These are phyloP conservation scores for Coelopa frigida DNA, from an alignment of 1,140 invertebrate species.

Conservation along the genomic window DNA sequence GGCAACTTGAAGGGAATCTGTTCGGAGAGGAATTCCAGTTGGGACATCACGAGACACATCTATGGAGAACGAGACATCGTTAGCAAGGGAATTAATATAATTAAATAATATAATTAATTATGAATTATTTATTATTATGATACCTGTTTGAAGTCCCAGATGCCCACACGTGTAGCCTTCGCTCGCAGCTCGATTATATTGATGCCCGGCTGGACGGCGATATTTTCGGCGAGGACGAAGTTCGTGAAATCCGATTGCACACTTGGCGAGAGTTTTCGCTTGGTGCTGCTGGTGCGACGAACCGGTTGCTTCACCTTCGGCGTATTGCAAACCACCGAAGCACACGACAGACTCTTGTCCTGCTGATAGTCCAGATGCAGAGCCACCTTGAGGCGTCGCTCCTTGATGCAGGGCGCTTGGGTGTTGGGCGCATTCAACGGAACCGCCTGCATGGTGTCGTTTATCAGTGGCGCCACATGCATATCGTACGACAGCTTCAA, in stretches of 20 bases:
- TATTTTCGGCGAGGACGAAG: constrained; percentile 50
- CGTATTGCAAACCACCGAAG: constrained; percentile 56
- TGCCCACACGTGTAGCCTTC: constrained; percentile 47
- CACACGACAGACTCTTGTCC: constrained; percentile 64
- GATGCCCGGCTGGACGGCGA: constrained; percentile 57
- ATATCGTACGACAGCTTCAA: constrained; percentile 51
- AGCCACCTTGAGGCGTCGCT: constrained; percentile 33
- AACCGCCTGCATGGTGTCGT: constrained; percentile 12
- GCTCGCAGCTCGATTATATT: constrained; percentile 61
- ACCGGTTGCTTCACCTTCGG: constrained; percentile 46
- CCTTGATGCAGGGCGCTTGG: constrained; percentile 7
- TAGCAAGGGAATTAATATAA: neutral
- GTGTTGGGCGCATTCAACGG: constrained; percentile 6
- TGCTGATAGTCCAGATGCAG: constrained; percentile 70
- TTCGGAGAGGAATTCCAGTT: constrained; percentile 58
- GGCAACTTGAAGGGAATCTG: constrained; percentile 36
- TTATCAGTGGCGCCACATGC: constrained; percentile 18
- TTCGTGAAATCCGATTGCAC: constrained; percentile 56
- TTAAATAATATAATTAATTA: neutral
- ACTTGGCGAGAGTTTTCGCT: constrained; percentile 51
- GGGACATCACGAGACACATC: constrained; percentile 40
- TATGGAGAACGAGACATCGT: constrained; percentile 16
- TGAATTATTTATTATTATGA: too few relatives aligned
- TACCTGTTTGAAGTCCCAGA: constrained; percentile 41
- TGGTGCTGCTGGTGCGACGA: constrained; percentile 39